These are phyloP conservation scores for Drosophila kepulauana DNA, from an alignment of 1,140 invertebrate genomes.

Conservation along the genomic window DNA sequence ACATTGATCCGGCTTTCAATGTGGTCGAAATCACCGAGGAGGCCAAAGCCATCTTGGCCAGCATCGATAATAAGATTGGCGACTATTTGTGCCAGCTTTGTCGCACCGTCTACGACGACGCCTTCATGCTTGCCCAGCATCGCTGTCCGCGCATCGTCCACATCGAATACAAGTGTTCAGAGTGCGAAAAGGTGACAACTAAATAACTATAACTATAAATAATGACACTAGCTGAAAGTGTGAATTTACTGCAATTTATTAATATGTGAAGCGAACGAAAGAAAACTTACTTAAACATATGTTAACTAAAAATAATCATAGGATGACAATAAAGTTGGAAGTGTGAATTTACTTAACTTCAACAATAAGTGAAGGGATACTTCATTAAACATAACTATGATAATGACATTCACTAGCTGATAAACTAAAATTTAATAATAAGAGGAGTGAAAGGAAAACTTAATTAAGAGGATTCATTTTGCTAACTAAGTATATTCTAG, in stretches of 20 bases:
- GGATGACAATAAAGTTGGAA: too few species aligned
- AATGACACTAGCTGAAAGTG: background rate
- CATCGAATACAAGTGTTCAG: slow-evolving; percentile 98
- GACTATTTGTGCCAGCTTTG: slow-evolving; percentile 98
- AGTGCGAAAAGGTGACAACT: slow-evolving; percentile 94
- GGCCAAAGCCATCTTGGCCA: slow-evolving; percentile 95
- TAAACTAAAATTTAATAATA: too few species aligned
- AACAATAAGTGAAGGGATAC: too few species aligned
- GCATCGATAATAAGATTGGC: slow-evolving; percentile 98
- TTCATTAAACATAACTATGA: too few species aligned
- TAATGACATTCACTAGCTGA: too few species aligned
- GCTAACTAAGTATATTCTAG: too few species aligned
- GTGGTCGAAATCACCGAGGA: slow-evolving; percentile 98
- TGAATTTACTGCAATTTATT: background rate
- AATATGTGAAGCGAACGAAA: too few species aligned
- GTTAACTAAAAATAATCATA: too few species aligned
- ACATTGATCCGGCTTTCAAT: slow-evolving; percentile 98
- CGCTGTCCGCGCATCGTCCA: slow-evolving; percentile 98
- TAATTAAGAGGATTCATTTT: too few species aligned
- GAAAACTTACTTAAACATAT: too few species aligned
- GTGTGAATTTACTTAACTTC: too few species aligned
- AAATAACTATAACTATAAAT: slow-evolving; percentile 37
- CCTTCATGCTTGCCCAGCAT: slow-evolving; percentile 98
- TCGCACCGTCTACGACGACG: slow-evolving; percentile 96
- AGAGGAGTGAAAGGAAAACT: too few species aligned